Conservation (phyloP, 2,797 vertebrate species). For the Emys orbicularis region DNA sequence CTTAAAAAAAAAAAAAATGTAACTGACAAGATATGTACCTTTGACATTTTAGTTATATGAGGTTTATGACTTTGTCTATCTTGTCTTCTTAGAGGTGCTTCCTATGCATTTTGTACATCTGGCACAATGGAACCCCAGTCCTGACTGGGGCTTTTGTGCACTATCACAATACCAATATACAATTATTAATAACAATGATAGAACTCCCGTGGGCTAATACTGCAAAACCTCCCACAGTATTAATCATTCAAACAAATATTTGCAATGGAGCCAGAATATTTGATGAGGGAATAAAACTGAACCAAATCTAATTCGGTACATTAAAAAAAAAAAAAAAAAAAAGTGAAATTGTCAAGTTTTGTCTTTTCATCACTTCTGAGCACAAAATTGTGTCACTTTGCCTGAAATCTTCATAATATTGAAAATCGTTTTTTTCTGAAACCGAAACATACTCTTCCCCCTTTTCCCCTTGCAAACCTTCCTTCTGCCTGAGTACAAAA, state of each 20-base stretch:
- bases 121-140: background rate
- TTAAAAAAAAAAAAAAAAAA: background rate
- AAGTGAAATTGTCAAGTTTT: background rate
- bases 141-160: background rate
- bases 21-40: background rate
- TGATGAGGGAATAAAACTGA: background rate
- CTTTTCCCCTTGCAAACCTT: background rate
- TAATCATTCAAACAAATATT: background rate
- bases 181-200: background rate
- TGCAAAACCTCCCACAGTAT: background rate
- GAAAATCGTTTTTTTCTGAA: background rate
- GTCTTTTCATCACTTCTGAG: background rate
- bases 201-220: background rate
- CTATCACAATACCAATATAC: background rate
- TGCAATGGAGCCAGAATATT: background rate
- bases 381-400: background rate
- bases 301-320: accelerated
- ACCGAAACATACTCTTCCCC: background rate
- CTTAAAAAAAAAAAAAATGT: background rate
- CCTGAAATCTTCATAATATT: background rate
- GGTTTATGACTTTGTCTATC: background rate
- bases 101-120: background rate
- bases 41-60: background rate
- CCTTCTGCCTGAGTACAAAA: background rate
- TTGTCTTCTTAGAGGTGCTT: background rate